phyloP scores from a whole-genome alignment of 2,113 vertebrate species.

The Delphinapterus leucas region DNA sequence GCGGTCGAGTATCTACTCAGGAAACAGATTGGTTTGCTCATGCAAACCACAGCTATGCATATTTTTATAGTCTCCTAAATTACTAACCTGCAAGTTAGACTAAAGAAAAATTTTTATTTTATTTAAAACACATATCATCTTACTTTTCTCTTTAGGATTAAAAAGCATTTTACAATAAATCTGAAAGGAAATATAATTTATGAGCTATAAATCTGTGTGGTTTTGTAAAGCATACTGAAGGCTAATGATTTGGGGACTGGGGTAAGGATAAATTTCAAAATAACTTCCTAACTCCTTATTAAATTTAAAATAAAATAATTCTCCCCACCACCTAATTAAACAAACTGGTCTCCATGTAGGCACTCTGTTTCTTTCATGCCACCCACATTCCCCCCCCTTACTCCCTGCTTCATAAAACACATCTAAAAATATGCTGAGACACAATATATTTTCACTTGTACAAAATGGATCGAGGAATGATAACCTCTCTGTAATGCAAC shows the following conservation, averaged over 20 bases:
- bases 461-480: not conserved
- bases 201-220: slow-evolving; percentile 33
- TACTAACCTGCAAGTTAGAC: slow-evolving; percentile 60
- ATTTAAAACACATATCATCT: slow-evolving; percentile 59
- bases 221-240: slow-evolving; percentile 32
- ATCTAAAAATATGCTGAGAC: not conserved
- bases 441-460: not conserved
- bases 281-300: not conserved
- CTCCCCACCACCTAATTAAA: not conserved
- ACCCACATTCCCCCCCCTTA: not conserved
- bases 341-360: not conserved
- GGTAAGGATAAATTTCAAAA: slow-evolving; percentile 44
- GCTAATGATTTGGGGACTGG: not conserved
- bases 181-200: slow-evolving; percentile 47
- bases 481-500: not conserved
- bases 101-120: slow-evolving; percentile 72
- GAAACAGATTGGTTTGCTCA: slow-evolving; percentile 64
- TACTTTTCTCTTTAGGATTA: slow-evolving; percentile 58
- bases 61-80: slow-evolving; percentile 59
- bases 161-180: slow-evolving; percentile 52
- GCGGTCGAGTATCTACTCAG: slow-evolving; percentile 49
- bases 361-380: not conserved
- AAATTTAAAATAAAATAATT: slow-evolving; percentile 56
- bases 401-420: not conserved
- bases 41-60: slow-evolving; percentile 50